Percentiles rank a stretch among this genome's conserved stretches.
These are phyloP conservation scores for Silurus meridionalis DNA, from an alignment of 2,113 vertebrate species.

Conservation along the genomic window DNA sequence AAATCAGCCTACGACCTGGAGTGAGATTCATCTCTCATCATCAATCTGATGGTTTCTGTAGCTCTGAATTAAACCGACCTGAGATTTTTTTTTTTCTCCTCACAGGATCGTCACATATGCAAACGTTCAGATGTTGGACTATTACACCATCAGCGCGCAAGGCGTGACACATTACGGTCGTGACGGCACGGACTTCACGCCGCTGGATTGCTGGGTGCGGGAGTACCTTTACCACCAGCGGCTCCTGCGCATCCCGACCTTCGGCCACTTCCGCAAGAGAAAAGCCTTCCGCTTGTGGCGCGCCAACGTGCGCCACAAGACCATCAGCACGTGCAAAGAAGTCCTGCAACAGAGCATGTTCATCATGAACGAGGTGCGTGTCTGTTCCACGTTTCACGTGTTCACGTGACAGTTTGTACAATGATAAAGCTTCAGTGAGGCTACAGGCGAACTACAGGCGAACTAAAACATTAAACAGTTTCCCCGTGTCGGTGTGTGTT, in stretches of 20 bases:
- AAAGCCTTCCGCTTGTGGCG: conserved; percentile 81
- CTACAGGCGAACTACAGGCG: too few relatives aligned
- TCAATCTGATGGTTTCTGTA: not conserved
- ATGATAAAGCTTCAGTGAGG: too few relatives aligned
- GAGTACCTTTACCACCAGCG: conserved; percentile 73
- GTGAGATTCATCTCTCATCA: conserved; percentile 56
- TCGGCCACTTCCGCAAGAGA: conserved; percentile 79
- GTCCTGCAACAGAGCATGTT: conserved; percentile 73
- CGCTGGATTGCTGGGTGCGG: conserved; percentile 73
- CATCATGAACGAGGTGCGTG: conserved; percentile 76
- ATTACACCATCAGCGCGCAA: conserved; percentile 71
- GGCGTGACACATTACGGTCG: conserved; percentile 67
- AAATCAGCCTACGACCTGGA: conserved; percentile 74
- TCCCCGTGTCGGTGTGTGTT: conserved; percentile 12
- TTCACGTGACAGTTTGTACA: not conserved
- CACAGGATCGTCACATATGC: conserved; percentile 73
- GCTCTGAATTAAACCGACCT: not conserved
- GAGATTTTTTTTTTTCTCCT: not conserved
- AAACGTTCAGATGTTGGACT: conserved; percentile 72
- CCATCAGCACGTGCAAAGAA: conserved; percentile 65
- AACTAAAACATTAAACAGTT: too few relatives aligned
- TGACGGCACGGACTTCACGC: conserved; percentile 63
- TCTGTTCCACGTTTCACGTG: too few relatives aligned
- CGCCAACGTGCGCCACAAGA: conserved; percentile 74
- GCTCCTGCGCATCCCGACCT: conserved; percentile 77